Percentiles rank a stretch among this genome's conserved stretches.
Evolutionary conservation across 2,113 vertebrate genomes (phyloP).

Genomic region (Peromyscus polionotus): DNA sequence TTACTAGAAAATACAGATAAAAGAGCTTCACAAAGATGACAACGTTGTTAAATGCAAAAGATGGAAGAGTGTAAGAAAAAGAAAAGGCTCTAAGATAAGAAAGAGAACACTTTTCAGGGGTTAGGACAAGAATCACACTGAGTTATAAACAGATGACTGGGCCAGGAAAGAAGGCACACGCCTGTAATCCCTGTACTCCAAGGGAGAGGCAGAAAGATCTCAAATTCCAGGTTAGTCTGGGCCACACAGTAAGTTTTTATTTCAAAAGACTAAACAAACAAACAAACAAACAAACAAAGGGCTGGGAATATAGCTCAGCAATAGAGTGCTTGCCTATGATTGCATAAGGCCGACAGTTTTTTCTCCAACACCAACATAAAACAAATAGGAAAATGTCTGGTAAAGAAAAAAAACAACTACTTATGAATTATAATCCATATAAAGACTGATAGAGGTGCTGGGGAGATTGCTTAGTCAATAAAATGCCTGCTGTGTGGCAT

Average conservation of each 20-base stretch:
- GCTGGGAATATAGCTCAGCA: background rate
- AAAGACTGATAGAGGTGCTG: background rate
- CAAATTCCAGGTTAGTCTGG: background rate
- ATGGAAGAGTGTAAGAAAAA: conserved; percentile 29
- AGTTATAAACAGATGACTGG: conserved; percentile 43
- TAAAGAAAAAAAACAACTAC: background rate
- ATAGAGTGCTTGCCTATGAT: background rate
- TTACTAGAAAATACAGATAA: conserved; percentile 22
- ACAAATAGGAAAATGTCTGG: background rate
- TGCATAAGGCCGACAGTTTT: background rate
- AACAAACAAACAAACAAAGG: background rate
- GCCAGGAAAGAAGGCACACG: background rate
- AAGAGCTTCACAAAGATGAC: background rate
- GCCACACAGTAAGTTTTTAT: background rate
- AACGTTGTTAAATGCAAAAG: conserved; percentile 13
- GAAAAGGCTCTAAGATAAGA: conserved; percentile 48
- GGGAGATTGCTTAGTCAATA: background rate
- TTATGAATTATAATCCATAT: background rate
- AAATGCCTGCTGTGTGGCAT: background rate
- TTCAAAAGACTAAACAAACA: background rate
- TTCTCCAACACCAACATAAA: background rate
- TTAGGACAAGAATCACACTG: background rate
- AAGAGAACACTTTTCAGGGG: background rate
- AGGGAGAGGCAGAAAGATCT: background rate
- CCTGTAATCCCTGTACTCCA: background rate